phyloP scores from a whole-genome alignment of 2,113 vertebrate genomes.

The Merops nubicus region DNA sequence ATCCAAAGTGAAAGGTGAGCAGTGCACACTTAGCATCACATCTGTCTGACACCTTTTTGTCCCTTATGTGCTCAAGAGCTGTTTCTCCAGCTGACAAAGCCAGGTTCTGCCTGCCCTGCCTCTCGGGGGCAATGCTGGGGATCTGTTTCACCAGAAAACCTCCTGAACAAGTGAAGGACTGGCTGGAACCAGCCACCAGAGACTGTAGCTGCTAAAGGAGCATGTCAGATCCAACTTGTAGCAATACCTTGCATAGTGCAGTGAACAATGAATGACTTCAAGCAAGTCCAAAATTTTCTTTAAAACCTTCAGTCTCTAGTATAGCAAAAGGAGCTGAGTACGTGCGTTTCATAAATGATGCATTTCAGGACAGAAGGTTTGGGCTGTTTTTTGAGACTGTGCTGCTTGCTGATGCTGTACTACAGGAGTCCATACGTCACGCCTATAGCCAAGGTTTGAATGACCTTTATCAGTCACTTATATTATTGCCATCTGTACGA shows the following conservation, averaged over 20 bases:
- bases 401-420: not conserved
- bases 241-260: not conserved
- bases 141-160: not conserved
- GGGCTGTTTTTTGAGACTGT: not conserved
- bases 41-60: not conserved
- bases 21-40: not conserved
- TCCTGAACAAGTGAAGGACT: not conserved
- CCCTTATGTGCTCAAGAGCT: accelerated
- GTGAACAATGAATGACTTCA: not conserved
- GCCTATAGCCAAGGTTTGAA: not conserved
- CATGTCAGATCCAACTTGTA: not conserved
- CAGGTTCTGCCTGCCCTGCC: not conserved
- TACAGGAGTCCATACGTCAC: not conserved
- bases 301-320: not conserved
- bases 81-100: not conserved
- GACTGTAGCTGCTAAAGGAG: not conserved
- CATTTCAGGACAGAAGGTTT: not conserved
- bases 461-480: not conserved
- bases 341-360: not conserved
- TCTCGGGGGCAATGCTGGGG: not conserved
- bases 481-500: not conserved
- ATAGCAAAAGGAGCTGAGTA: not conserved
- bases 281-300: not conserved
- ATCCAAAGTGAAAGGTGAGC: not conserved
- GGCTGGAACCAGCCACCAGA: not conserved